Percentiles rank a stretch among this genome's conserved stretches.
phyloP scores from a whole-genome alignment of 1,140 invertebrate species.

The Melanaphis sacchari region DNA sequence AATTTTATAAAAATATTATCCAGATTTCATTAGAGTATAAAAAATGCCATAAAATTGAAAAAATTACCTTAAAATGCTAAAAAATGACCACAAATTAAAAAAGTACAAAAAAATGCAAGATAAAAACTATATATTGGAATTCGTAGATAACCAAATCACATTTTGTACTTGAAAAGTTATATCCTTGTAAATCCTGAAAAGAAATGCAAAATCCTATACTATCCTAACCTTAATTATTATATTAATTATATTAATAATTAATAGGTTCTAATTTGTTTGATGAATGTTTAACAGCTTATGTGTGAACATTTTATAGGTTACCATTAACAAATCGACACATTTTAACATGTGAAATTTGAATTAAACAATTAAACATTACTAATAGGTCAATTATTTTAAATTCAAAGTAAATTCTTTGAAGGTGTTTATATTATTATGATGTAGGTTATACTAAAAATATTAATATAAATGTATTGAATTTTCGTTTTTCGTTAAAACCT shows the following conservation, averaged over 20 bases:
- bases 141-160: too few species aligned
- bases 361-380: background rate
- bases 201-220: too few species aligned
- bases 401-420: background rate
- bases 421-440: background rate
- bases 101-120: too few species aligned
- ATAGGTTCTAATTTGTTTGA: background rate
- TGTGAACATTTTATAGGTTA: background rate
- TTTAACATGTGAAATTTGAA: background rate
- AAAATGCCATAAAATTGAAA: too few species aligned
- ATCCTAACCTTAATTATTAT: background rate
- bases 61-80: too few species aligned
- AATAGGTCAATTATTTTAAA: constrained; percentile 12
- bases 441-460: background rate
- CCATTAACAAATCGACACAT: background rate
- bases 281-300: background rate
- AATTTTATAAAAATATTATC: too few species aligned
- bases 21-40: too few species aligned
- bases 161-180: too few species aligned
- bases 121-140: too few species aligned
- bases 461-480: background rate
- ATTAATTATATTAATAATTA: background rate
- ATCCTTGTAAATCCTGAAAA: too few species aligned
- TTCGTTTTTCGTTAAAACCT: too few species aligned
- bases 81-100: too few species aligned